Conservation (phyloP, 2,888 invertebrate species). For the Ornithoptera priamus region DNA sequence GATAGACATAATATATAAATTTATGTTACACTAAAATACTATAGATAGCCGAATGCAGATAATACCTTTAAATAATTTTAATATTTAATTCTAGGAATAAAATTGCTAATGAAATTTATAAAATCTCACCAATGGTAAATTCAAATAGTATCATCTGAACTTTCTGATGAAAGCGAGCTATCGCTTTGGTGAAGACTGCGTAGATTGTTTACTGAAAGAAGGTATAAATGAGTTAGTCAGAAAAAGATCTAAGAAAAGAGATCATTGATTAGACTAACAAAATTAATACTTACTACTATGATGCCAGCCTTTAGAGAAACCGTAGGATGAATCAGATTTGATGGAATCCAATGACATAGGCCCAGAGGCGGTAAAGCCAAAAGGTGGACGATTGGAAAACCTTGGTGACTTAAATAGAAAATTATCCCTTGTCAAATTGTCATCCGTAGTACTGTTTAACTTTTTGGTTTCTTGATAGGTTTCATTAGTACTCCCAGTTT, state of each 20-base stretch:
- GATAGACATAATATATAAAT: too few species aligned
- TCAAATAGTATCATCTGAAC: conserved; percentile 51
- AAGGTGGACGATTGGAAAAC: conserved; percentile 80
- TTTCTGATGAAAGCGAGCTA: conserved; percentile 64
- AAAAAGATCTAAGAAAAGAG: conserved; percentile 2
- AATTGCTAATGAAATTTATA: neutral
- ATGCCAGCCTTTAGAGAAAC: conserved; percentile 69
- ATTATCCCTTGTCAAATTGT: conserved; percentile 49
- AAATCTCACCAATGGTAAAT: conserved; percentile 57
- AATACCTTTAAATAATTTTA: neutral
- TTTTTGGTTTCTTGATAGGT: conserved; percentile 58
- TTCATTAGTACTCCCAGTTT: conserved; percentile 49
- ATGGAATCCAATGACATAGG: conserved; percentile 47
- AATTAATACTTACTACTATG: conserved; percentile 65
- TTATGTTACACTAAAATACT: neutral
- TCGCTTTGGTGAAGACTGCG: conserved; percentile 62
- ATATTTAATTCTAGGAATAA: neutral
- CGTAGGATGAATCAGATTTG: conserved; percentile 61
- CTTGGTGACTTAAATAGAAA: conserved; percentile 73
- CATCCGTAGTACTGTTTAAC: conserved; percentile 44
- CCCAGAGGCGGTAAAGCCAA: conserved; percentile 65
- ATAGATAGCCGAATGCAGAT: neutral
- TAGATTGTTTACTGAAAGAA: conserved; percentile 80
- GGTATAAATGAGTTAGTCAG: conserved; percentile 28
- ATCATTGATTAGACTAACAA: conserved; percentile 9